Percentiles rank a stretch among this genome's conserved stretches.
Evolutionary conservation across 2,113 vertebrate species (phyloP).

Genomic region (Protobothrops flavoviridis): DNA sequence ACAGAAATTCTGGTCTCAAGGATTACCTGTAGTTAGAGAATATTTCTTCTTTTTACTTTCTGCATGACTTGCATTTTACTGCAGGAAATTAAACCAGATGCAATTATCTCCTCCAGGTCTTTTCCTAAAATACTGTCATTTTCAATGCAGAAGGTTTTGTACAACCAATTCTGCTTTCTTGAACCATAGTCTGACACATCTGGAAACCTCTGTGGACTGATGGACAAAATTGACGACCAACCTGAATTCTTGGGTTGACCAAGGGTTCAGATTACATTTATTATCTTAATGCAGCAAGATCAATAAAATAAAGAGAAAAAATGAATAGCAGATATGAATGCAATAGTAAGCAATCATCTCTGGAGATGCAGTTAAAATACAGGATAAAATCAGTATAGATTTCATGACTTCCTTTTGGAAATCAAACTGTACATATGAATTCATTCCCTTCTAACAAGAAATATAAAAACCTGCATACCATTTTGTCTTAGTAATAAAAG

Average conservation of each 20-base stretch:
- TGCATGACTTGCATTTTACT: neutral
- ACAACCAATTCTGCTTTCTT: neutral
- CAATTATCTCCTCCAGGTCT: rapidly evolving
- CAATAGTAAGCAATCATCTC: neutral
- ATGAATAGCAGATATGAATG: neutral
- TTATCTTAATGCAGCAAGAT: neutral
- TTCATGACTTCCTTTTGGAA: neutral
- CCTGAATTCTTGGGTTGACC: neutral
- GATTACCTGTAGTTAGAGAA: neutral
- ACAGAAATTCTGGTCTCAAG: too few species aligned
- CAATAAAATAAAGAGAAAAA: neutral
- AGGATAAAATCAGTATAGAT: neutral
- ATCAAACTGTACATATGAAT: neutral
- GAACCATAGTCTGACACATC: neutral
- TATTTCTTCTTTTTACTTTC: conserved; percentile 8
- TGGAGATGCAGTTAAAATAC: neutral
- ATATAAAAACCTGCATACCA: neutral
- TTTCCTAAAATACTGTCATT: neutral
- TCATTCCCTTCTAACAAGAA: neutral
- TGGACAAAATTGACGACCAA: neutral
- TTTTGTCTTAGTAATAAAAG: neutral
- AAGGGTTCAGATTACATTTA: neutral
- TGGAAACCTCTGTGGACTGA: neutral
- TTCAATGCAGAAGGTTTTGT: neutral
- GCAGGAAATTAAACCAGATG: neutral